Evolutionary conservation across 2,797 vertebrate species (phyloP), one percentile per base, ranked within the genome.

Genomic region (Babyrousa celebensis): DNA sequence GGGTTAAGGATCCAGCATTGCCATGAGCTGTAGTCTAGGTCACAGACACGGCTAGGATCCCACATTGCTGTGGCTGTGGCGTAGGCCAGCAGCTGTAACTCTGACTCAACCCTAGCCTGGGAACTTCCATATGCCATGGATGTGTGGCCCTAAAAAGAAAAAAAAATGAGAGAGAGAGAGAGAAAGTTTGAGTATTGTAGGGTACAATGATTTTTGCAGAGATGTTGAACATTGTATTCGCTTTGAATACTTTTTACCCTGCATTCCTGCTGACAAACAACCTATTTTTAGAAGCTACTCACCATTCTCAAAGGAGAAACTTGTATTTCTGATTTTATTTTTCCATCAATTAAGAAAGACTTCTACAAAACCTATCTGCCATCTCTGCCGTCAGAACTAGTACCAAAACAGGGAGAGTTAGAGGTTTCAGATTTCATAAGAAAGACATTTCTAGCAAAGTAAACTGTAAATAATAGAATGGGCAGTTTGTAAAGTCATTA

Each of bases 261-360:
- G 52, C 17, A 36, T 80, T 89, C 40, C 85, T 92, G 10, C 32
- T 72, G 40, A 23, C 12, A 80, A 85, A 52, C 20, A 85, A 32
- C 4, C 21, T 89, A 54, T 63, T 85, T 89, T 92, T 89, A 75
- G n/a, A 92, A 85, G 40, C 32, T 63, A 52, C n/a, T 92, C 18
- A 63, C 16, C 27, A 85, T 54, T 40, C n/a, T 70, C 67, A 84
- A 92, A 85, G 17, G 32, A 70, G 67, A 87, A 90, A 29, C 12
- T 60, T 95, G 12, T 83, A 60, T 48, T 86, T 92, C 36, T 29
- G 27, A 79, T 79, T 79, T 85, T 60, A 84, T 79, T 91, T 82
- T 87, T 80, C 52, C 15, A 48, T 56, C 87, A 72, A 8, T 94
- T 84, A 67, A 65, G n/a, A 90, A 17, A 95, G 29, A 72, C 32